Conservation (phyloP, 2,113 vertebrate genomes). For the Leptobrachium ailaonicum region DNA sequence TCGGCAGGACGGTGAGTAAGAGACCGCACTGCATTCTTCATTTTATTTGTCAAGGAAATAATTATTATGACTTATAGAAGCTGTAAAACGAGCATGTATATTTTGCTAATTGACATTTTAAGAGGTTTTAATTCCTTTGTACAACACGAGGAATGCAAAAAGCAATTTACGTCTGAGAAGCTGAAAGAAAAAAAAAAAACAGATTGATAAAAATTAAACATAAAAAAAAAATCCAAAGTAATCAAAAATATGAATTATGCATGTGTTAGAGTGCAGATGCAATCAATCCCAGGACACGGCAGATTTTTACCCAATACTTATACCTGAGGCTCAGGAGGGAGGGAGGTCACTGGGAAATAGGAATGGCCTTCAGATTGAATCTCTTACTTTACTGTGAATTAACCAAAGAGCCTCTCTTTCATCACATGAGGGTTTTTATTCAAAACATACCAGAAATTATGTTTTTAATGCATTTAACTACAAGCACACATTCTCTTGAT, state of each 20-base stretch:
- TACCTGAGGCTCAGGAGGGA: conserved; percentile 24
- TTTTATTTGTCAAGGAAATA: neutral
- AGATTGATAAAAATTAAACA: conserved; percentile 21
- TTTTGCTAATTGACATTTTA: conserved; percentile 2
- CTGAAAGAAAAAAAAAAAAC: neutral
- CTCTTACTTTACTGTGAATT: conserved; percentile 33
- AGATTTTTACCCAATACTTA: conserved; percentile 26
- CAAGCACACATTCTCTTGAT: neutral
- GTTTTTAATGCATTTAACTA: conserved; percentile 15
- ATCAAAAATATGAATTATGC: conserved; percentile 44
- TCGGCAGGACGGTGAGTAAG: neutral
- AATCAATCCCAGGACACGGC: conserved; percentile 19
- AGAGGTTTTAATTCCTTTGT: conserved; percentile 1
- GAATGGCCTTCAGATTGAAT: conserved; percentile 32
- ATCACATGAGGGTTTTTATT: neutral
- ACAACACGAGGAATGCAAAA: neutral
- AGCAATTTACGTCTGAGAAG: conserved; percentile 18
- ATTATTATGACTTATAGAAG: neutral
- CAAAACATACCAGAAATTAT: conserved; percentile 2
- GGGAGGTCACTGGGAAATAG: conserved; percentile 28
- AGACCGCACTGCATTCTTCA: neutral
- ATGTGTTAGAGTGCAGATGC: conserved; percentile 31
- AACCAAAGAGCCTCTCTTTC: conserved; percentile 21
- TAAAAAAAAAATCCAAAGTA: conserved; percentile 8
- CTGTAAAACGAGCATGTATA: neutral